These are phyloP conservation scores for Luehdorfia chinensis DNA, from an alignment of 1,140 invertebrate species.

Conservation along the genomic window DNA sequence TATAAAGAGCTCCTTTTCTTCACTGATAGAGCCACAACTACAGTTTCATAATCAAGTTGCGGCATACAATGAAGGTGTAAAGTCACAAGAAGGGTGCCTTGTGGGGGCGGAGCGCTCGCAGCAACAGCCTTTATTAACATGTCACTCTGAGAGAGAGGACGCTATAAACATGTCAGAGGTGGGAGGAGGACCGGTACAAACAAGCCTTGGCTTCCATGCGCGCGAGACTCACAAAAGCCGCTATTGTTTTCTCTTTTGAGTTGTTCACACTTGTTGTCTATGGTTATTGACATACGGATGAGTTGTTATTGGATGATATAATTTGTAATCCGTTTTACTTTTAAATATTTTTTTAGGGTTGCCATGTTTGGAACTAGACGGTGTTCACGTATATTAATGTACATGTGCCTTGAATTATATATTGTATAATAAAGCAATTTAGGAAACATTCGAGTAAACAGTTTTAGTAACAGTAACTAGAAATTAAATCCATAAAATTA, in stretches of 20 bases:
- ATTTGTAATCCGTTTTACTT: background rate
- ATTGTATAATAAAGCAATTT: too few relatives aligned
- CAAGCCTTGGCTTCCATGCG: conserved; percentile 25
- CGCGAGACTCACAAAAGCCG: conserved; percentile 22
- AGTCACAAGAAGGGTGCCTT: background rate
- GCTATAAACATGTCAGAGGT: conserved; percentile 40
- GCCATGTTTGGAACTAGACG: background rate
- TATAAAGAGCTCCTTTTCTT: too few relatives aligned
- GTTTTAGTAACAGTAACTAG: too few relatives aligned
- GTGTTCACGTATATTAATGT: too few relatives aligned
- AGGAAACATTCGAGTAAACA: too few relatives aligned
- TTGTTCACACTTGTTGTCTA: conserved; percentile 35
- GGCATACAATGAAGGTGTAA: conserved; percentile 14
- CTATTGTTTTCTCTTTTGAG: conserved; percentile 26
- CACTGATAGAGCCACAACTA: background rate
- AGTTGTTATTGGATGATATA: background rate
- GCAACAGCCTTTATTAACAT: conserved; percentile 44
- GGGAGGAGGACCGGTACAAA: conserved; percentile 18
- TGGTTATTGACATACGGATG: conserved; percentile 21
- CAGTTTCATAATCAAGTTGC: conserved; percentile 3
- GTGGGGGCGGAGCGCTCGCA: conserved; percentile 30
- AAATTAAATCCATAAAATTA: too few relatives aligned
- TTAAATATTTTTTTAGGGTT: background rate
- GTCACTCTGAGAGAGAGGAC: conserved; percentile 37
- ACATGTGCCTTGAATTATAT: too few relatives aligned